These are phyloP conservation scores for Ferrisia virgata DNA, from an alignment of 2,888 invertebrate species.

Conservation along the genomic window DNA sequence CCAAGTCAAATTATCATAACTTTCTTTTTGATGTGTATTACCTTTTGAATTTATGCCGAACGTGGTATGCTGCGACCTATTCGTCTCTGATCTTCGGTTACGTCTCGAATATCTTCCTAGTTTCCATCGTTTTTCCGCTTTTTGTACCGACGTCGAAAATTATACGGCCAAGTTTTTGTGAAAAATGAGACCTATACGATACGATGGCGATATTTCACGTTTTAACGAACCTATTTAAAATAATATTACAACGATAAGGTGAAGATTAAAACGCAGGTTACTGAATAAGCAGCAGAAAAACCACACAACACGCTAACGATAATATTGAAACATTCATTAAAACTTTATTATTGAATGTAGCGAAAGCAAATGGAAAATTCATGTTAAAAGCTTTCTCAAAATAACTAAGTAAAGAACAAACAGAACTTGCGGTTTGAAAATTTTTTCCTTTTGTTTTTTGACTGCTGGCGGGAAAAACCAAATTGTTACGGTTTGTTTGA, in stretches of 20 bases:
- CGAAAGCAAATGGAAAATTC: neutral
- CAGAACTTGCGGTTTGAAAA: neutral
- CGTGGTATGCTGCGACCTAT: too few species aligned
- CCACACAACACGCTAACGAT: neutral
- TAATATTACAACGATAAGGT: neutral
- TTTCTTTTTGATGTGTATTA: slow-evolving; percentile 31
- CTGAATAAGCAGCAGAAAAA: neutral
- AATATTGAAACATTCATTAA: slow-evolving; percentile 5
- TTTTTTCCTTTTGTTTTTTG: neutral
- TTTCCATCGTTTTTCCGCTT: neutral
- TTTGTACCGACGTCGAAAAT: neutral
- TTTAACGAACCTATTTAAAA: neutral
- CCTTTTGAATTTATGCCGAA: neutral
- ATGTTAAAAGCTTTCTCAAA: neutral
- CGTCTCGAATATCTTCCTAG: neutral
- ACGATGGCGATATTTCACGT: neutral
- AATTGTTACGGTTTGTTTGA: neutral
- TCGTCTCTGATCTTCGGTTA: neutral
- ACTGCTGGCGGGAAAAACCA: neutral
- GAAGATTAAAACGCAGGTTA: neutral
- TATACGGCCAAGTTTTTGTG: neutral
- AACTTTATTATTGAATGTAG: neutral
- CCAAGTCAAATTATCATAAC: slow-evolving; percentile 30
- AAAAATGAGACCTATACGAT: neutral
- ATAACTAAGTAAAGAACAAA: neutral